Evolutionary conservation across 2,888 invertebrate species (phyloP).

Genomic region (Didymodactylos carnosus): DNA sequence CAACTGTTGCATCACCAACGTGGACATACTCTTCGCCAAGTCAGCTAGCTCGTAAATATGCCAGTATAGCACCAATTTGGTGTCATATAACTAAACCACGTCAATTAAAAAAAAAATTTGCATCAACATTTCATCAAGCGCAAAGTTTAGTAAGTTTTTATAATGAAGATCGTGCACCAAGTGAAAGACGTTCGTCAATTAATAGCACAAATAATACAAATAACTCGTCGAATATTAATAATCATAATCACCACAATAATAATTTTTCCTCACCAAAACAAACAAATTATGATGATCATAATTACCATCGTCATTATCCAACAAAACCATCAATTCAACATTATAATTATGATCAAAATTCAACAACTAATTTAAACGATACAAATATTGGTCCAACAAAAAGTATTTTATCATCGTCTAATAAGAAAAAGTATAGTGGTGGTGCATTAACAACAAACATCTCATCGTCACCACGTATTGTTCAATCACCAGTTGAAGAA

Average conservation of each 20-base stretch:
- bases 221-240: neutral
- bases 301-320: neutral
- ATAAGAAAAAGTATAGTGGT: neutral
- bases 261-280: neutral
- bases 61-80: slow-evolving; percentile 15
- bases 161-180: neutral
- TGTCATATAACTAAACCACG: slow-evolving; percentile 13
- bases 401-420: too few species aligned
- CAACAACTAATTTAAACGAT: neutral
- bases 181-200: neutral
- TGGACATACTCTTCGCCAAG: slow-evolving; percentile 11
- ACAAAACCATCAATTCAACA: neutral
- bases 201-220: neutral
- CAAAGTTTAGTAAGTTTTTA: neutral
- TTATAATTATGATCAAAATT: neutral
- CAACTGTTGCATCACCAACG: neutral
- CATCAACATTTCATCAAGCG: slow-evolving; percentile 11
- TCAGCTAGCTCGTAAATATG: slow-evolving; percentile 13
- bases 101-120: slow-evolving; percentile 14
- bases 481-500: neutral
- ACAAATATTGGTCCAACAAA: neutral
- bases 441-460: neutral
- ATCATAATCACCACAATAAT: neutral
- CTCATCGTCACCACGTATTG: neutral
- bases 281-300: neutral